Evolutionary conservation across 2,797 vertebrate genomes (phyloP), one percentile per base, ranked within the genome.

Genomic region (Pitangus sulphuratus): DNA sequence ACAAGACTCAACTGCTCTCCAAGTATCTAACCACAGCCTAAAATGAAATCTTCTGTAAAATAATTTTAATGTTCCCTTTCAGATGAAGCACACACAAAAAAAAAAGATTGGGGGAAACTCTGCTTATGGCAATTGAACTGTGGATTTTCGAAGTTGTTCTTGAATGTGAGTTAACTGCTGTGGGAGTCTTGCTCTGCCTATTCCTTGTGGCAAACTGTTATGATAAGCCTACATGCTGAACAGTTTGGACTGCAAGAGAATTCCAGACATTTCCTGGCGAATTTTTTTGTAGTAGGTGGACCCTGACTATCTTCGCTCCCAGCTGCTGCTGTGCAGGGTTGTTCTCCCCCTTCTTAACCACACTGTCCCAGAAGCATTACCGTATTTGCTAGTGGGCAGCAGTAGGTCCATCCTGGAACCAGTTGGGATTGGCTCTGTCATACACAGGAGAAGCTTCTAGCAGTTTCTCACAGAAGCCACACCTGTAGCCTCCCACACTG

Each of bases 91-190:
- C 31, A 7, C 10, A 72, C 48, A 66, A 13, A 45, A 39, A 76
- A 7, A 71, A 50, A 45, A 44, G 0, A 42, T 28, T 19, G 15
- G 47, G 39, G 47, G 81, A 93, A 93, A 79, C 16, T 77, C 65
- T 50, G 6, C 75, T 81, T 85, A 25, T 80, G 26, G 31, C 56
- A 86, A 37, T 48, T 89, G 71, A 80, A 72, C 26, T 57, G 65
- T 62, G 22, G 53, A 62, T 94, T 95, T 95, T 91, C 35, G 80
- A 75, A 88, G 86, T 21, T 39, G 35, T 80, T 95, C 69, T 69
- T 42, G 40, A 86, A 17, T 7, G 8, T 72, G 62, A 80, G n/a
- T 72, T 78, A 84, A 72, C 58, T 91, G 69, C 42, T 51, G 28
- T 54, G 48, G 88, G 72, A 96, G 58, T 42, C n/a, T 88, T 81